Evolutionary conservation across 2,797 vertebrate species (phyloP).

Genomic region (Lindbergichthys nudifrons): DNA sequence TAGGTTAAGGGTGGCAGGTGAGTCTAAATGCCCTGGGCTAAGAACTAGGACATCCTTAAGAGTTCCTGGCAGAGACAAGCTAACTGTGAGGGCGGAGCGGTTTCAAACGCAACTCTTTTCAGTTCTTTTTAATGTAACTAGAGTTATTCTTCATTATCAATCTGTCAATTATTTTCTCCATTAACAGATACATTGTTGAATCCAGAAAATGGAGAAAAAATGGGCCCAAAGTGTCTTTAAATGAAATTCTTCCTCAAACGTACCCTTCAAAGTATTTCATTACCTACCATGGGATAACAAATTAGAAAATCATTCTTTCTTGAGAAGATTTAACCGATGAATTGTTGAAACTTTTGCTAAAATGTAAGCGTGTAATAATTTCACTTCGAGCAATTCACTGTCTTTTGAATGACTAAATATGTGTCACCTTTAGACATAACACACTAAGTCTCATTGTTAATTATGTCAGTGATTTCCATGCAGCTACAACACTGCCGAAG

Average conservation of each 20-base stretch:
- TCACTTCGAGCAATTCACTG: no score
- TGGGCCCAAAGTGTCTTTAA: background rate
- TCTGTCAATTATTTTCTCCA: background rate
- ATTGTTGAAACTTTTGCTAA: no score
- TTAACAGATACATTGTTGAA: background rate
- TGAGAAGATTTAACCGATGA: no score
- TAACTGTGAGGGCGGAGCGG: background rate
- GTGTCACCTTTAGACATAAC: no score
- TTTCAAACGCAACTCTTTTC: background rate
- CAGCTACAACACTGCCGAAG: conserved; percentile 11
- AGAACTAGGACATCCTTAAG: conserved; percentile 16
- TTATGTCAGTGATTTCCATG: conserved; percentile 4
- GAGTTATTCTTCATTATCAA: background rate
- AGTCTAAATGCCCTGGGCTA: conserved; percentile 22
- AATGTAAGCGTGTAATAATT: no score
- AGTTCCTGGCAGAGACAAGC: conserved; percentile 1
- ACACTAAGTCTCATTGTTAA: background rate
- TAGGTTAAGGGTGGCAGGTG: conserved; percentile 26
- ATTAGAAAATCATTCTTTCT: no score
- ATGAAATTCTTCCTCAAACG: background rate
- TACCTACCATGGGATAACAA: no score
- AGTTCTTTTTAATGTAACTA: background rate
- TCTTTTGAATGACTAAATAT: no score
- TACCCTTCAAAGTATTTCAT: no score
- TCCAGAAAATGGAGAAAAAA: background rate